Evolutionary conservation across 1,140 invertebrate genomes (phyloP).

Genomic region (Plutomurus gul): DNA sequence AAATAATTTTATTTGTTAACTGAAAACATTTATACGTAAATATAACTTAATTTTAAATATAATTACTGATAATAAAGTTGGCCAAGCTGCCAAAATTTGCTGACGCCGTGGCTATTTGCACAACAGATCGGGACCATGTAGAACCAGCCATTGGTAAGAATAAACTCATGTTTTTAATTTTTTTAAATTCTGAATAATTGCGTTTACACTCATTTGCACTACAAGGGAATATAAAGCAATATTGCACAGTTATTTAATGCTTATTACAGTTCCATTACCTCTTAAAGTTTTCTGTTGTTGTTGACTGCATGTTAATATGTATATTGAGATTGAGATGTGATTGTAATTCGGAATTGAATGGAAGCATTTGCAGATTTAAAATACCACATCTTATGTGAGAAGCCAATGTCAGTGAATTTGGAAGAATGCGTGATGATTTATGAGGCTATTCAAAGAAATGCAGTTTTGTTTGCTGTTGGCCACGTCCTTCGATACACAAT

Average conservation of each 20-base stretch:
- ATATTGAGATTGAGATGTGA: no score
- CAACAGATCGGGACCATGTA: conserved; percentile 58
- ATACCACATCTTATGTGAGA: conserved; percentile 62
- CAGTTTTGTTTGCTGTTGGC: conserved; percentile 59
- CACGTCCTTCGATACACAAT: conserved; percentile 60
- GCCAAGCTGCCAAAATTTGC: conserved; percentile 57
- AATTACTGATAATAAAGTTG: conserved; percentile 48
- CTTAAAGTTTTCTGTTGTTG: no score
- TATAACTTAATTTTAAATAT: not conserved
- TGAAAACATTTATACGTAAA: no score
- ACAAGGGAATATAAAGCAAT: no score
- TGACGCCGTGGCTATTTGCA: conserved; percentile 60
- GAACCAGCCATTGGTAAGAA: conserved; percentile 57
- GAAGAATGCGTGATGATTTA: conserved; percentile 60
- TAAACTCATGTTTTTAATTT: no score
- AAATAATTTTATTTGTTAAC: not conserved
- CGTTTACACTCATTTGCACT: no score
- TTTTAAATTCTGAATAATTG: no score
- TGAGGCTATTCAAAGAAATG: conserved; percentile 56
- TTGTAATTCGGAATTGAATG: no score
- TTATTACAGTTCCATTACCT: no score
- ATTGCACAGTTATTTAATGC: no score
- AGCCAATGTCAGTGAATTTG: conserved; percentile 61
- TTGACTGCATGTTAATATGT: no score
- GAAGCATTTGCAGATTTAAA: conserved; percentile 60